A percentile compares a stretch with the other conserved stretches of the same genome.
phyloP scores from a whole-genome alignment of 2,888 invertebrate species.

The Trimorus sp. region DNA sequence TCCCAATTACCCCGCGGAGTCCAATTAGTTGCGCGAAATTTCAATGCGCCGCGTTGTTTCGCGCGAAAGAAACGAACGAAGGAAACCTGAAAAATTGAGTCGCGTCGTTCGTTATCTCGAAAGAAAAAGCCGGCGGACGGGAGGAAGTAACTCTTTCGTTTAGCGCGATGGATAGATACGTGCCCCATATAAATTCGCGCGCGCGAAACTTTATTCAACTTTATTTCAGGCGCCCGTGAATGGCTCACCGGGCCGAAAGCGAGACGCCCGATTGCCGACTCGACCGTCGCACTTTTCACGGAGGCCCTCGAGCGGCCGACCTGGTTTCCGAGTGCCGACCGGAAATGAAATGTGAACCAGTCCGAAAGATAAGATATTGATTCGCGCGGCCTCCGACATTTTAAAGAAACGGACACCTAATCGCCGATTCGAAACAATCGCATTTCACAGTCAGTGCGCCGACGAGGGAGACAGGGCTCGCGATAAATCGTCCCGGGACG shows the following conservation, averaged over 20 bases:
- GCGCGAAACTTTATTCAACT: constrained; percentile 61
- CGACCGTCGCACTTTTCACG: constrained; percentile 45
- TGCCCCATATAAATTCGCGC: constrained; percentile 61
- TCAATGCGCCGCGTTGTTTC: too few species aligned
- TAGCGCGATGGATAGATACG: constrained; percentile 59
- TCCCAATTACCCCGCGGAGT: too few species aligned
- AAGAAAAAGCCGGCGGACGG: constrained; percentile 28
- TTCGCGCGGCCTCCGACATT: constrained; percentile 40
- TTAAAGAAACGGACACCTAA: constrained; percentile 43
- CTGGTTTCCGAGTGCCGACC: constrained; percentile 52
- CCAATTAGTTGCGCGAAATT: too few species aligned
- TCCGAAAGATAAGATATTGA: constrained; percentile 63
- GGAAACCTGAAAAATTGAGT: constrained; percentile 7
- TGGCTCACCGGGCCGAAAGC: constrained; percentile 32
- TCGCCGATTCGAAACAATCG: constrained; percentile 47
- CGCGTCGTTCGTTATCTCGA: neutral
- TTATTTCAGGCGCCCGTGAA: constrained; percentile 58
- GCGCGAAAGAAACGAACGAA: neutral
- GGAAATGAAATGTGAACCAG: constrained; percentile 65
- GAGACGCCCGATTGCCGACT: constrained; percentile 37
- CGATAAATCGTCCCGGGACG: constrained; percentile 24
- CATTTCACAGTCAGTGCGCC: constrained; percentile 37
- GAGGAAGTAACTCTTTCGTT: constrained; percentile 55
- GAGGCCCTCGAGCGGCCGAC: constrained; percentile 51
- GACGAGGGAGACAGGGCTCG: constrained; percentile 3